Evolutionary conservation across 2,797 vertebrate genomes (phyloP).

Genomic region (Thripadectes ignobilis): DNA sequence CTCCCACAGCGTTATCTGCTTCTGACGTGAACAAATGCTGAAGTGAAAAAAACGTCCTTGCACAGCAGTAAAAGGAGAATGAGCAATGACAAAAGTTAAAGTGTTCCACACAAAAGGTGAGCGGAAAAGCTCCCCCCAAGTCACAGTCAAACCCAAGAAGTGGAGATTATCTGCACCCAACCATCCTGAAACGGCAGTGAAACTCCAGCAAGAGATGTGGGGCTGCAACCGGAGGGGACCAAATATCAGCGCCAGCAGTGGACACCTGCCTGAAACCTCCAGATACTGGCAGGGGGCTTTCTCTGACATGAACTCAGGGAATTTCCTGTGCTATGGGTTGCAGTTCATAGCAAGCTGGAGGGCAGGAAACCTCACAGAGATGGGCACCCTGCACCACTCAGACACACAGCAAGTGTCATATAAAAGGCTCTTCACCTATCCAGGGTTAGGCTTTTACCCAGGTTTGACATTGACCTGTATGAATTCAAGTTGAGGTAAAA

Average conservation of each 20-base stretch:
- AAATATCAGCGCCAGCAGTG: not conserved
- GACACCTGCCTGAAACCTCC: not conserved
- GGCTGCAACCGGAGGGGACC: not conserved
- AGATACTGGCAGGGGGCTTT: not conserved
- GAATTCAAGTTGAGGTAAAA: constrained; percentile 3
- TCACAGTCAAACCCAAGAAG: not conserved
- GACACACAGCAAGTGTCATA: rapidly evolving
- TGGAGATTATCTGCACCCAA: not conserved
- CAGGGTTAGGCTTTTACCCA: not conserved
- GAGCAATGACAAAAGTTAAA: constrained; percentile 1
- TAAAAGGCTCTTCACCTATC: not conserved
- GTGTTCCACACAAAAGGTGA: rapidly evolving
- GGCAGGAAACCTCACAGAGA: not conserved
- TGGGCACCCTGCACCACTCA: not conserved
- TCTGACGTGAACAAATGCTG: not conserved
- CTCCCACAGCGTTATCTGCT: not conserved
- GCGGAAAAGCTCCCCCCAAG: not conserved
- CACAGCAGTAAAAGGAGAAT: not conserved
- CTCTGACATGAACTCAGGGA: not conserved
- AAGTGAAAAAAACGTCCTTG: not conserved
- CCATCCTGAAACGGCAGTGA: rapidly evolving
- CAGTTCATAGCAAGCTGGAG: not conserved
- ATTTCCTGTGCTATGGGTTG: not conserved
- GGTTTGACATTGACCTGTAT: not conserved
- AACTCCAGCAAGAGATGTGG: not conserved